These are phyloP conservation scores for Virgularia gustaviana DNA, from an alignment of 92 coral and sea anemone species.

Conservation along the genomic window DNA sequence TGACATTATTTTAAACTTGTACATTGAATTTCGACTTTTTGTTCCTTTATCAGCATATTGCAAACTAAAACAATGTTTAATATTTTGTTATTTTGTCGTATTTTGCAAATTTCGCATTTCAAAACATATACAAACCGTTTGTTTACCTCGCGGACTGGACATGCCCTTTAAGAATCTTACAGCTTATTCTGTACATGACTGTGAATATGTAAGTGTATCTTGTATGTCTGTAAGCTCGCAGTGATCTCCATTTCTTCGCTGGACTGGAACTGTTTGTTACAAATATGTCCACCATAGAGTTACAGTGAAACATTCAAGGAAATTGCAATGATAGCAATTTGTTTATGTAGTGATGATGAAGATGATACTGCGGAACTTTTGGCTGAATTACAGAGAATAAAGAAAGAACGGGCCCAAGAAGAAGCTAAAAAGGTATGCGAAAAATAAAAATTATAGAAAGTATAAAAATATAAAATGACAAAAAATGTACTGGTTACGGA, in stretches of 20 bases:
- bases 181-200: no score
- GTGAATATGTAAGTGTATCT: no score
- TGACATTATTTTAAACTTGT: no score
- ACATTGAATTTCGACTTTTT: no score
- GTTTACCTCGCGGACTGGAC: no score
- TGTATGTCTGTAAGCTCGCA: neutral
- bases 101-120: no score
- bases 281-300: neutral
- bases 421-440: slow-evolving; percentile 78
- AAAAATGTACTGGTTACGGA: neutral
- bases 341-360: slow-evolving; percentile 73
- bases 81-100: no score
- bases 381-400: slow-evolving; percentile 95
- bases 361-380: slow-evolving; percentile 98
- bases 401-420: slow-evolving; percentile 90
- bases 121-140: no score
- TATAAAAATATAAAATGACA: neutral
- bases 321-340: neutral
- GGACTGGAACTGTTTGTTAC: neutral
- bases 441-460: neutral
- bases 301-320: neutral
- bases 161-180: no score
- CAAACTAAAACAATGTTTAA: no score
- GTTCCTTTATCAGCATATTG: no score
- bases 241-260: neutral